Percentiles rank a stretch among this genome's conserved stretches.
These are phyloP conservation scores for Bombyx mandarina DNA, from an alignment of 1,140 invertebrate species.

Conservation along the genomic window DNA sequence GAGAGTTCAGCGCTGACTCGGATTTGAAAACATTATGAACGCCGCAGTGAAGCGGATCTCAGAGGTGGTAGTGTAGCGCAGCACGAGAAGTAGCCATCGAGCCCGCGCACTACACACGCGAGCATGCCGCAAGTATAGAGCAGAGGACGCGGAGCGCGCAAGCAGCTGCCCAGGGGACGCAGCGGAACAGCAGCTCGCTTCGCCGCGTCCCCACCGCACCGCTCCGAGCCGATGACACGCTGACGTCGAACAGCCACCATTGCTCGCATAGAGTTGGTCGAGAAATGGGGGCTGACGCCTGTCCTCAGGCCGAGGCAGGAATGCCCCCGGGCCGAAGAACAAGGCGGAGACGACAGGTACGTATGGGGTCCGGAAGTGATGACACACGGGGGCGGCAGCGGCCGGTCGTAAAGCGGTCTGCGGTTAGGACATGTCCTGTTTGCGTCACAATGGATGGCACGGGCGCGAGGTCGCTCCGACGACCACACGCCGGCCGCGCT, in stretches of 20 bases:
- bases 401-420: conserved; percentile 30
- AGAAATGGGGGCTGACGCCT: conserved; percentile 96
- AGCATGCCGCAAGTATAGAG: conserved; percentile 49
- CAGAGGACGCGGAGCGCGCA: conserved; percentile 47
- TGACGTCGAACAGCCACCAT: conserved; percentile 80
- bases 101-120: conserved; percentile 26
- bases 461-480: conserved; percentile 10
- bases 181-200: conserved; percentile 47
- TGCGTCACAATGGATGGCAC: conserved; percentile 34
- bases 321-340: conserved; percentile 83
- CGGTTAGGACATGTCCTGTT: conserved; percentile 36
- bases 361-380: conserved; percentile 21
- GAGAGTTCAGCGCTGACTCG: conserved; percentile 25
- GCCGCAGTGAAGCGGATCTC: conserved; percentile 15
- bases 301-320: conserved; percentile 94
- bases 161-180: conserved; percentile 49
- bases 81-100: conserved; percentile 13
- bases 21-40: conserved; percentile 37
- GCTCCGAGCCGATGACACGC: conserved; percentile 61
- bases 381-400: conserved; percentile 10
- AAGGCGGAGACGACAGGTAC: conserved; percentile 79
- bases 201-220: conserved; percentile 38
- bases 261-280: conserved; percentile 95
- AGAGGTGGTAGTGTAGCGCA: conserved; percentile 9
- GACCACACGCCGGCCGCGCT: conserved; percentile 8